These are phyloP conservation scores for Pteronotus mesoamericanus DNA, from an alignment of 2,797 vertebrate species.

Conservation along the genomic window DNA sequence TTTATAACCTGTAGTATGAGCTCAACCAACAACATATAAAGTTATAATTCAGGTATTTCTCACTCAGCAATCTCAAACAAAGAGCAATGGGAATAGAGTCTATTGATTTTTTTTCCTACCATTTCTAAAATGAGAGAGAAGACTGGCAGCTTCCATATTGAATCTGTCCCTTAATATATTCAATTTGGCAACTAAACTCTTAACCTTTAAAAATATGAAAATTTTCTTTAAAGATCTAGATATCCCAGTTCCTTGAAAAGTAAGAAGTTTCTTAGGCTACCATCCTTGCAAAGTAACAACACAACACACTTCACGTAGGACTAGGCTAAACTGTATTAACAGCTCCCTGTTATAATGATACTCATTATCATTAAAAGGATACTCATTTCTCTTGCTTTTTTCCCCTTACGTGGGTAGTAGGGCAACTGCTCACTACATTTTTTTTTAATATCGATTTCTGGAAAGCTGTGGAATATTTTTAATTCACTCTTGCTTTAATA, in stretches of 20 bases:
- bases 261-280: background rate
- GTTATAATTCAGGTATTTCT: background rate
- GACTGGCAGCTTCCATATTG: background rate
- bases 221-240: background rate
- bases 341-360: background rate
- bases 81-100: background rate
- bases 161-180: background rate
- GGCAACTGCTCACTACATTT: background rate
- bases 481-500: background rate
- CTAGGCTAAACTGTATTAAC: background rate
- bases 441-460: background rate
- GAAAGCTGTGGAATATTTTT: background rate
- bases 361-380: background rate
- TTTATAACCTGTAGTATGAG: background rate
- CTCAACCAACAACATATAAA: background rate
- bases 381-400: background rate
- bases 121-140: background rate
- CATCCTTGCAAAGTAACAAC: background rate
- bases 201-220: background rate
- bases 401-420: background rate
- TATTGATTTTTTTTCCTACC: slow-evolving; percentile 14
- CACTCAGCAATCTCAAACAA: background rate
- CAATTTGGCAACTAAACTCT: background rate
- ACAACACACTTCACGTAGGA: background rate
- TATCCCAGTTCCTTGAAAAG: background rate